phyloP scores from a whole-genome alignment of 2,888 invertebrate genomes.

The Himalopsyche anomala region DNA sequence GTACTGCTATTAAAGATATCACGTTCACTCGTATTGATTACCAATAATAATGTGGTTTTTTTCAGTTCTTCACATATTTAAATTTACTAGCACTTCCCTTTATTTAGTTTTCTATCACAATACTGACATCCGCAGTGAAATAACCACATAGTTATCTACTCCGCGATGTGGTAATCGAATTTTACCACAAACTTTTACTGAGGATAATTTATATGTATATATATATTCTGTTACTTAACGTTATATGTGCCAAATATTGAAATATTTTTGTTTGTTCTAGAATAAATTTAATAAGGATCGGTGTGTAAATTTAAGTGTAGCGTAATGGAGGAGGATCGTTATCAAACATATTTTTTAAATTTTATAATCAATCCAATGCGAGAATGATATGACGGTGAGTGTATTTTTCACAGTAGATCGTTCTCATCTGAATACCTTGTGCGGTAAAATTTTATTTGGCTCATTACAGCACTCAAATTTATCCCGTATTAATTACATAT shows the following conservation, averaged over 20 bases:
- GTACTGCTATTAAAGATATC: too few relatives aligned
- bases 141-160: neutral
- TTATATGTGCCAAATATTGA: conserved; percentile 16
- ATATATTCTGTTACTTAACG: neutral
- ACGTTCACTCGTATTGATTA: too few relatives aligned
- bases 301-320: conserved; percentile 16
- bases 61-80: neutral
- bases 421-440: neutral
- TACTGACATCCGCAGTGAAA: neutral
- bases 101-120: neutral
- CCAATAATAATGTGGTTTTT: too few relatives aligned
- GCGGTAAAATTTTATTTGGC: neutral
- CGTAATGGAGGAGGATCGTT: neutral
- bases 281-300: conserved; percentile 4
- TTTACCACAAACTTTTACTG: neutral
- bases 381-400: neutral
- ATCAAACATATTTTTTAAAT: conserved; percentile 12
- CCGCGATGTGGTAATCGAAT: neutral
- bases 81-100: neutral
- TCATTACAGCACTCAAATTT: neutral
- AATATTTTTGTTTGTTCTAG: neutral
- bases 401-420: neutral
- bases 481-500: neutral
- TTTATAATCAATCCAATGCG: neutral
- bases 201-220: neutral